Base-by-base conservation (phyloP, 2,797 vertebrate genomes). In the Parauchenoglanis punctatus region DNA sequence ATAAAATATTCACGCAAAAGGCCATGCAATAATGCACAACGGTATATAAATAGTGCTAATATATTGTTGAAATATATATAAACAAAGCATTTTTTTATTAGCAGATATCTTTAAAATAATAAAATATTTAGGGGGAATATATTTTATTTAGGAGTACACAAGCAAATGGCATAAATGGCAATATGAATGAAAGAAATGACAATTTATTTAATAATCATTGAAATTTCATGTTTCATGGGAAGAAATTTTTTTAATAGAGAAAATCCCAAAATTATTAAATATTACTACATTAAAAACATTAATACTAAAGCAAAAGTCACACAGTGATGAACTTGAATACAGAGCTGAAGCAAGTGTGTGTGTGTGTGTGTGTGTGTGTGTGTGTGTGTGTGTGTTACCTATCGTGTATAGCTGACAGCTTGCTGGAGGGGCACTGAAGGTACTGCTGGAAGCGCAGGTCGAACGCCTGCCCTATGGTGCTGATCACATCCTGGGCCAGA, bases 401-500 rank as follows among this genome's bases (percentile, higher is more conserved):
- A 73, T 98, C 97, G 6, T 97, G 97, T 83, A 98, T 94, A 86
- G 96, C 92, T n/a, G 97, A 93, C 70, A 96, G 93, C 93, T 98
- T 99, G 93, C 90, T 95, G 88, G 98, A 96, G 82, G 99, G 98
- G 92, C 97, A 99, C 90, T 97, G 96, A 89, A 99, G 93, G 90
- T 99, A 99, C 91, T 98, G 97, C 94, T 99, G 99, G 94, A 99
- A 99, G 90, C 99, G 97, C 85, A 99, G 97, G 92, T 99, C 99
- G 1, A 99, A 99, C 0, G 99, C 99, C 95, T 99, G 98, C 84
- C 98, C 99, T 6, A 99, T 99, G 87, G 98, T 97, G 89, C 97
- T 96, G 91, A 99, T 99, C 89, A 99, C 97, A 81, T 99, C 98
- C 93, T 99, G 98, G 89, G 98, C 99, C 92, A 99, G 93, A 70